Evolutionary conservation across 2,797 vertebrate genomes (phyloP).

Genomic region (Malurus splendens): DNA sequence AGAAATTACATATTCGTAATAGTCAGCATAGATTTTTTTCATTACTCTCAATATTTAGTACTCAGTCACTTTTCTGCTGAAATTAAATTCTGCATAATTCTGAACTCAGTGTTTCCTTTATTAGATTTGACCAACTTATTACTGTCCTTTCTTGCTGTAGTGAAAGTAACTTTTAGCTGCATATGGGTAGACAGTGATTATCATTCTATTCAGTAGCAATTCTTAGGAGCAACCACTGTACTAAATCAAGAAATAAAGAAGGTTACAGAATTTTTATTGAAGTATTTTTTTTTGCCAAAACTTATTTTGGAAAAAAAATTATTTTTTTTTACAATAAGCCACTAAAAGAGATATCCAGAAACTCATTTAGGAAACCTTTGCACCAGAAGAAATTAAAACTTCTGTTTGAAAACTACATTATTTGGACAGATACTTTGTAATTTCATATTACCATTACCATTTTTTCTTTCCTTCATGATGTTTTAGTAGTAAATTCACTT

Average conservation of each 20-base stretch:
- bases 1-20: background rate
- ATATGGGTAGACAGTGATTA: background rate
- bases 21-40: background rate
- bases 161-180: background rate
- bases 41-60: background rate
- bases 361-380: background rate
- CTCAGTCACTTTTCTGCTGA: background rate
- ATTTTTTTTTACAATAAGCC: background rate
- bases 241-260: background rate
- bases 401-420: background rate
- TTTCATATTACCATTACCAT: background rate
- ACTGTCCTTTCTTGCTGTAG: background rate
- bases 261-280: background rate
- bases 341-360: background rate
- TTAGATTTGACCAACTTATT: background rate
- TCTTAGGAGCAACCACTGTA: background rate
- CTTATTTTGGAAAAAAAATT: accelerated
- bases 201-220: background rate
- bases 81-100: background rate
- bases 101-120: background rate
- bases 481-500: background rate
- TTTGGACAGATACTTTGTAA: background rate
- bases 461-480: background rate
- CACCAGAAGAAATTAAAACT: background rate
- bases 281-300: background rate